These are phyloP conservation scores for Xiphophorus birchmanni DNA, from an alignment of 2,797 vertebrate genomes.

Conservation along the genomic window DNA sequence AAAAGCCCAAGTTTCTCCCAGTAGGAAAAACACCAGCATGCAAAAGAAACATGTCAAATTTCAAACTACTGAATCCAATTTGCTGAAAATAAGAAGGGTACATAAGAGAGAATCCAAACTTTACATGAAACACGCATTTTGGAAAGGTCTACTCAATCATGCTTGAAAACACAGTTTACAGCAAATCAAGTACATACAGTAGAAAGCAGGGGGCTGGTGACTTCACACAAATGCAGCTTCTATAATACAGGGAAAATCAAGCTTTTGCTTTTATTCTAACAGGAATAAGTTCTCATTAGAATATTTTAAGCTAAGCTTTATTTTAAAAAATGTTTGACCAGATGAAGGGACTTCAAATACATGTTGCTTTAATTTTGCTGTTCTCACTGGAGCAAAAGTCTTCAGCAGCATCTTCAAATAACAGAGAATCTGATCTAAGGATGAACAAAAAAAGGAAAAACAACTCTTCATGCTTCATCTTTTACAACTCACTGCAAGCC, in stretches of 20 bases:
- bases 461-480: constrained; percentile 55
- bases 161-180: constrained; percentile 48
- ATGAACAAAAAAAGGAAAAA: constrained; percentile 8
- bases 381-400: constrained; percentile 60
- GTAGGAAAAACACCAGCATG: constrained; percentile 41
- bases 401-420: constrained; percentile 32
- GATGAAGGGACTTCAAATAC: not conserved
- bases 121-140: constrained; percentile 30
- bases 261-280: constrained; percentile 44
- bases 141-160: constrained; percentile 47
- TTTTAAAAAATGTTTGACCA: not conserved
- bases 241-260: constrained; percentile 49
- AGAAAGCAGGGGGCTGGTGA: constrained; percentile 46
- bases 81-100: constrained; percentile 37
- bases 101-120: constrained; percentile 27
- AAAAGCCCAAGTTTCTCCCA: not conserved
- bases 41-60: constrained; percentile 13
- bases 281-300: not conserved
- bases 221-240: constrained; percentile 12
- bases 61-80: constrained; percentile 17
- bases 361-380: constrained; percentile 5
- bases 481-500: constrained; percentile 34
- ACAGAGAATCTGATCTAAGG: constrained; percentile 24
- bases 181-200: constrained; percentile 46
- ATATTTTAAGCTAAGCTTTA: not conserved